Percentiles rank a stretch among this genome's conserved stretches.
These are phyloP conservation scores for Himalopsyche anomala DNA, from an alignment of 2,888 invertebrate genomes.

Conservation along the genomic window DNA sequence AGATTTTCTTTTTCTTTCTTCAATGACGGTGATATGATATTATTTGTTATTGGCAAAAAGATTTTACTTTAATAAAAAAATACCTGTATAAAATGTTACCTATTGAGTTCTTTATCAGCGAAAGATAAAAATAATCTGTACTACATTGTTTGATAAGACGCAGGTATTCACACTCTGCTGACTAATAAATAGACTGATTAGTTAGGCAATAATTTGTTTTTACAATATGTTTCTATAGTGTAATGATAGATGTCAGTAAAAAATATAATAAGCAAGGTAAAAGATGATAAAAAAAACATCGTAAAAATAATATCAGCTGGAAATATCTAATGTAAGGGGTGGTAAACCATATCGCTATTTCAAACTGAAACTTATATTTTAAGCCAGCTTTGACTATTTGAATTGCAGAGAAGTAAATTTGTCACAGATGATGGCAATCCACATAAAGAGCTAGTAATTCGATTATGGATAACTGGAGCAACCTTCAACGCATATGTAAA, in stretches of 20 bases:
- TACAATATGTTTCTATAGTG: not conserved
- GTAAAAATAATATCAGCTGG: not conserved
- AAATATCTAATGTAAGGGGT: too few species aligned
- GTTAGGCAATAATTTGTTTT: not conserved
- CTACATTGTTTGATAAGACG: conserved; percentile 32
- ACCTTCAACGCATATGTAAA: too few species aligned
- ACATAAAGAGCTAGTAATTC: too few species aligned
- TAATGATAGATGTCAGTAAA: conserved; percentile 12
- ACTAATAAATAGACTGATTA: conserved; percentile 11
- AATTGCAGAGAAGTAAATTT: too few species aligned
- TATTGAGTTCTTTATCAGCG: not conserved
- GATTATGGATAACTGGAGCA: too few species aligned
- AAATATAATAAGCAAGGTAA: not conserved
- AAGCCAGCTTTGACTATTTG: too few species aligned
- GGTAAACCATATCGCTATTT: too few species aligned
- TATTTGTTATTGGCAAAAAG: not conserved
- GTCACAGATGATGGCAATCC: too few species aligned
- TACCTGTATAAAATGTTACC: not conserved
- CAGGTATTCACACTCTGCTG: conserved; percentile 4
- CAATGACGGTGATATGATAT: not conserved
- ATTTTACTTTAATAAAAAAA: not conserved
- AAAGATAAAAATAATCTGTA: conserved; percentile 33
- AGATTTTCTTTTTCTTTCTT: not conserved
- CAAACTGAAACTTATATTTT: too few species aligned
- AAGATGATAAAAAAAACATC: not conserved